Evolutionary conservation across 2,888 invertebrate genomes (phyloP).

Genomic region (Machimus atricapillus): DNA sequence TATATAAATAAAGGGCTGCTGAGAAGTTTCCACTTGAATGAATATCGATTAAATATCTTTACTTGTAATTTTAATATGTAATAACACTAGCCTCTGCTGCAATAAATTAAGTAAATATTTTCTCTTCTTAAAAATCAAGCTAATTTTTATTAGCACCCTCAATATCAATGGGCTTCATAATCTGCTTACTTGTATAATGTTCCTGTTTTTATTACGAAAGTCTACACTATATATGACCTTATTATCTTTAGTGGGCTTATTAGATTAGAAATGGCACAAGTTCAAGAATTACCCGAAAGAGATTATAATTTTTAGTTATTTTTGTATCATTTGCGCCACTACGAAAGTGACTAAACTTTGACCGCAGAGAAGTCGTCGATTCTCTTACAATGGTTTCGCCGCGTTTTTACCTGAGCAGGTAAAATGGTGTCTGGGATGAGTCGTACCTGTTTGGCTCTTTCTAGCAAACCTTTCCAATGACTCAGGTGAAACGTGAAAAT

Average conservation of each 20-base stretch:
- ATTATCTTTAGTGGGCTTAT: no score
- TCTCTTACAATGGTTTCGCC: not conserved
- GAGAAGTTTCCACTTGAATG: no score
- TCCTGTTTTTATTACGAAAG: not conserved
- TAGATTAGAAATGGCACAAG: not conserved
- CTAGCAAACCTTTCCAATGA: not conserved
- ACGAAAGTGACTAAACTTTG: not conserved
- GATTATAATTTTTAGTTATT: not conserved
- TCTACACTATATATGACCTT: no score
- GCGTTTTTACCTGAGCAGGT: conserved; percentile 1
- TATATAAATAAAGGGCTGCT: no score
- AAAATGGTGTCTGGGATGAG: not conserved
- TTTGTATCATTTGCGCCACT: not conserved
- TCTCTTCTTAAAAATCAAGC: no score
- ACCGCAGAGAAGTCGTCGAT: not conserved
- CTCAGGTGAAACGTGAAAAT: conserved; percentile 26
- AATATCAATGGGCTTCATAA: no score
- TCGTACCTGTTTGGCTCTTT: not conserved
- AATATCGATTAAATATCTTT: no score
- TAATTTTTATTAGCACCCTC: no score
- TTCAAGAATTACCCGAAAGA: not conserved
- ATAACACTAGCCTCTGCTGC: no score
- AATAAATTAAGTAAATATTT: no score
- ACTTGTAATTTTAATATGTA: no score
- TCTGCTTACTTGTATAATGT: no score